phyloP scores from a whole-genome alignment of 2,113 vertebrate genomes.

The Halichoerus grypus region DNA sequence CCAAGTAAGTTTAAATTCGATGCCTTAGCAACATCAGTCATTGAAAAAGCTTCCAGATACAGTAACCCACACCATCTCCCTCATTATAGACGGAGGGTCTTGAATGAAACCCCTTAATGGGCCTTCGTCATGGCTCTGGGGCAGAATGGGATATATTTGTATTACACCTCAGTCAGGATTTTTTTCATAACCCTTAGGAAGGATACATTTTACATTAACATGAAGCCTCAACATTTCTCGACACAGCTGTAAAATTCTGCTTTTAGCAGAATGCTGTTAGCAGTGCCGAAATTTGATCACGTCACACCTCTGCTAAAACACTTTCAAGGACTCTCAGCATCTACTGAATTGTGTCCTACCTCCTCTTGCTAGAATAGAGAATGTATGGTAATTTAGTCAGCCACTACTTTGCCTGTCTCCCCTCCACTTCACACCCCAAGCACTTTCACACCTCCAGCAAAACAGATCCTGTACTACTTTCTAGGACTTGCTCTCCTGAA shows the following conservation, averaged over 20 bases:
- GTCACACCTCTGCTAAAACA: conserved; percentile 1
- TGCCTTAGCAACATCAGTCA: conserved; percentile 65
- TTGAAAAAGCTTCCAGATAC: conserved; percentile 55
- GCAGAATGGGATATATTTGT: conserved; percentile 30
- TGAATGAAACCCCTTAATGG: conserved; percentile 52
- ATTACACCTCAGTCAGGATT: conserved; percentile 16
- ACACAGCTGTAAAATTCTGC: conserved; percentile 33
- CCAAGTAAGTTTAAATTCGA: conserved; percentile 76
- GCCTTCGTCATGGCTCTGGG: conserved; percentile 35
- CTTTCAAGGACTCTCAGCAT: background rate
- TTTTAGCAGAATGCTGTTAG: conserved; percentile 67
- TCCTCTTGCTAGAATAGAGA: background rate
- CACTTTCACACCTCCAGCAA: background rate
- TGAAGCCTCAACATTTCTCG: conserved; percentile 41
- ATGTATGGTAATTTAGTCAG: background rate
- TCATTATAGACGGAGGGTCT: conserved; percentile 60
- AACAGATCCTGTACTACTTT: background rate
- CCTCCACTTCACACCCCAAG: background rate
- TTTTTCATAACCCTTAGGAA: conserved; percentile 35
- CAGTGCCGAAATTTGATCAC: background rate
- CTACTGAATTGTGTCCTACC: background rate
- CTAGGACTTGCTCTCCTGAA: background rate
- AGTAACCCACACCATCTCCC: conserved; percentile 17
- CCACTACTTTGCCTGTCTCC: background rate
- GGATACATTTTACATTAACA: conserved; percentile 58